These are phyloP conservation scores for Aleiodes testaceus DNA, from an alignment of 2,888 invertebrate genomes.

Conservation along the genomic window DNA sequence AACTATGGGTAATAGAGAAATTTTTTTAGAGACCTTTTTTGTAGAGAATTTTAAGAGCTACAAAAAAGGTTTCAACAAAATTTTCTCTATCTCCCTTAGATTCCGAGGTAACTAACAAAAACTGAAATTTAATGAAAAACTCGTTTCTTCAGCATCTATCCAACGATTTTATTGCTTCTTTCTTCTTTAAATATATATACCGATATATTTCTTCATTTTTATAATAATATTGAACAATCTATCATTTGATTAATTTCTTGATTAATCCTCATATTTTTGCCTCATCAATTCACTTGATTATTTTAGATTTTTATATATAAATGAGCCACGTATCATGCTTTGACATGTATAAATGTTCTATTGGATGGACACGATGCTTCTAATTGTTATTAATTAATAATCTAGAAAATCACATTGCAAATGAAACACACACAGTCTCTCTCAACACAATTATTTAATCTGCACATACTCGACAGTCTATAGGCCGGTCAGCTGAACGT, in stretches of 20 bases:
- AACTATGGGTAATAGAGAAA: no score
- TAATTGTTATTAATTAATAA: constrained; percentile 1
- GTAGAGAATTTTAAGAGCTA: no score
- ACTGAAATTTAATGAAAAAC: no score
- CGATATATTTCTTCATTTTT: constrained; percentile 21
- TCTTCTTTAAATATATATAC: constrained; percentile 50
- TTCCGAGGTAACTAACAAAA: no score
- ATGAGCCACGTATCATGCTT: constrained; percentile 22
- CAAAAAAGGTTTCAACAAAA: no score
- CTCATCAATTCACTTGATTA: background rate
- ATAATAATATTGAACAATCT: constrained; percentile 48
- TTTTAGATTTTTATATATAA: constrained; percentile 9
- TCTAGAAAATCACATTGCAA: constrained; percentile 21
- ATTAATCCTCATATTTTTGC: constrained; percentile 29
- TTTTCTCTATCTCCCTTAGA: no score
- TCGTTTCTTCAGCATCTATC: constrained; percentile 30
- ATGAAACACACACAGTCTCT: background rate
- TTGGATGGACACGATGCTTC: background rate
- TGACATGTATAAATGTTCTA: constrained; percentile 13
- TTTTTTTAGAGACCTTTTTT: no score
- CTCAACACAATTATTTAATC: background rate
- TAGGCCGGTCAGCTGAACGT: constrained; percentile 21
- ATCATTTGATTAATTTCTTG: constrained; percentile 38
- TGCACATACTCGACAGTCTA: constrained; percentile 14
- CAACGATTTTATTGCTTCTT: constrained; percentile 51